A percentile compares a stretch with the other conserved stretches of the same genome.
These are phyloP conservation scores for Salminus brasiliensis DNA, from an alignment of 2,113 vertebrate genomes.

Conservation along the genomic window DNA sequence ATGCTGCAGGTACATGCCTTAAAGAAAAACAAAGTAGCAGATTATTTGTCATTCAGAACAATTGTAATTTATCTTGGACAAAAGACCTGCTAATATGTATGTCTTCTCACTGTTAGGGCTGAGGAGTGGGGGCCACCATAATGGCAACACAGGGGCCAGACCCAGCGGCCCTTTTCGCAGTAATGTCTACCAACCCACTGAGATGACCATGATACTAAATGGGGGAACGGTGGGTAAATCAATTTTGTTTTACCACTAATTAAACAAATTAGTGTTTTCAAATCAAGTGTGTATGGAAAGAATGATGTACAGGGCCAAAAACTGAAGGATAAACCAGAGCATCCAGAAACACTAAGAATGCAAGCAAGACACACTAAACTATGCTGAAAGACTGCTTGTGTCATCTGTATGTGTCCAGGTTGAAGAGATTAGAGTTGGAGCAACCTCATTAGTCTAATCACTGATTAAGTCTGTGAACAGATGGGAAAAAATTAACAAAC, in stretches of 20 bases:
- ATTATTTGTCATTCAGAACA: too few relatives aligned
- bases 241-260: conserved; percentile 65
- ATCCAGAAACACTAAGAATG: conserved; percentile 15
- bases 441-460: not conserved
- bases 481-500: not conserved
- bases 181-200: conserved; percentile 98
- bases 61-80: too few relatives aligned
- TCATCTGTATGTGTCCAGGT: not conserved
- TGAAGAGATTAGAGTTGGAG: not conserved
- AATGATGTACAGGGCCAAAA: not conserved
- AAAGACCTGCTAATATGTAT: conserved; percentile 35
- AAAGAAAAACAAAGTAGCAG: not conserved
- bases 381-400: not conserved
- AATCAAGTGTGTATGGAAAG: not conserved
- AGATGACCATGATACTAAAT: conserved; percentile 98
- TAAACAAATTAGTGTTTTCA: conserved; percentile 28
- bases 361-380: conserved; percentile 5
- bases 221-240: conserved; percentile 95
- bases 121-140: conserved; percentile 81
- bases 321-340: too few relatives aligned
- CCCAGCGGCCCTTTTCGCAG: conserved; percentile 94
- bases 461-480: not conserved
- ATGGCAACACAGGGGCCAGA: conserved; percentile 83
- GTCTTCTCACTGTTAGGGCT: conserved; percentile 67
- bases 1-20: conserved; percentile 80